These are phyloP conservation scores for Lontra canadensis DNA, from an alignment of 2,113 vertebrate species.

Conservation along the genomic window DNA sequence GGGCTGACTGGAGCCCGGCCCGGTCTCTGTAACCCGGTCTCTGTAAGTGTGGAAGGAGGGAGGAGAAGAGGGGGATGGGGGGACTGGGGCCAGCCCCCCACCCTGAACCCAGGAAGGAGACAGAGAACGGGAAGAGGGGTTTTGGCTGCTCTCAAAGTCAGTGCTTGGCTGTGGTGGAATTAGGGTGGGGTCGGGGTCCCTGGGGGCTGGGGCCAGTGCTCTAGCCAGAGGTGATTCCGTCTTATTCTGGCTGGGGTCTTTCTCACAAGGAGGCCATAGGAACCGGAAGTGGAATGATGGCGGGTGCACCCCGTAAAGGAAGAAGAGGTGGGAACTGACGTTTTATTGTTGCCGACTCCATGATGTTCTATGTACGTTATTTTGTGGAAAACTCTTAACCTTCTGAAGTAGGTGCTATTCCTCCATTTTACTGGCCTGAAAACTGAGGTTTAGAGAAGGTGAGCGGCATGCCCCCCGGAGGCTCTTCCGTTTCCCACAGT, in stretches of 20 bases:
- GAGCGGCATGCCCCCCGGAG: neutral
- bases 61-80: neutral
- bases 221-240: neutral
- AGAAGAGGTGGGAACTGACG: neutral
- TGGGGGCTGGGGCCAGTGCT: neutral
- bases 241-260: neutral
- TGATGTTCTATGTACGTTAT: neutral
- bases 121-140: neutral
- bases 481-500: neutral
- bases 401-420: neutral
- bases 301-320: neutral
- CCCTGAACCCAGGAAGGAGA: neutral
- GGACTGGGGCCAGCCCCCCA: neutral
- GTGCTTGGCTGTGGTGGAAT: neutral
- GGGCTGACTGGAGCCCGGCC: neutral
- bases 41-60: neutral
- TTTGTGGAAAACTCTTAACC: neutral
- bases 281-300: neutral
- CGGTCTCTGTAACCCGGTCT: neutral
- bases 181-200: neutral
- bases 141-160: neutral
- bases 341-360: neutral
- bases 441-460: neutral
- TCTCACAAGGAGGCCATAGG: neutral
- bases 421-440: neutral